Conservation (phyloP, 2,797 vertebrate species). For the Philypnodon macrostomus region DNA sequence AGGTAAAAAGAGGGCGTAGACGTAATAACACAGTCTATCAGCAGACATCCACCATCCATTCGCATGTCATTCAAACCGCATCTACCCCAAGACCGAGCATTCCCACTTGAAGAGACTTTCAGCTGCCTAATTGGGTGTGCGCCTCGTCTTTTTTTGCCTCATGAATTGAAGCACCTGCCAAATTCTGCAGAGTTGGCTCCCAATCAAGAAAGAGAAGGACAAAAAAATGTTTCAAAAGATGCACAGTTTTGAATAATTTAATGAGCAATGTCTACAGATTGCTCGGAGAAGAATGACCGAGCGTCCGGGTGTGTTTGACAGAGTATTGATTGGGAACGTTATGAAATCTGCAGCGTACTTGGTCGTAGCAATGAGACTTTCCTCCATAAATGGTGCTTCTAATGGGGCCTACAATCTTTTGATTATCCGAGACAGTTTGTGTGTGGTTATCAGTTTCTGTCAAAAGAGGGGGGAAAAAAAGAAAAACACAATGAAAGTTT, state of each 20-base stretch:
- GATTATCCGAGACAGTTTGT: constrained; percentile 8
- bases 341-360: constrained; percentile 5
- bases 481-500: constrained; percentile 1
- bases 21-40: constrained; percentile 55
- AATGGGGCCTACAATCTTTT: constrained; percentile 7
- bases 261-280: constrained; percentile 25
- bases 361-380: constrained; percentile 1
- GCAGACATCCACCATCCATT: constrained; percentile 44
- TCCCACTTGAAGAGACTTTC: constrained; percentile 37
- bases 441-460: constrained; percentile 13
- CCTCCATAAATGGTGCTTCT: constrained; percentile 16
- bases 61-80: constrained; percentile 61
- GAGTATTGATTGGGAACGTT: constrained; percentile 26
- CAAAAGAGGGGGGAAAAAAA: constrained; percentile 7
- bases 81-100: constrained; percentile 41
- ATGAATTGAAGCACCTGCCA: constrained; percentile 52
- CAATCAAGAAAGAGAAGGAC: constrained; percentile 42
- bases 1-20: constrained; percentile 38
- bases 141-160: constrained; percentile 19
- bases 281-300: constrained; percentile 13
- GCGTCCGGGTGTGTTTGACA: constrained; percentile 27
- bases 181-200: constrained; percentile 48
- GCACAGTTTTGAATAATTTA: constrained; percentile 44
- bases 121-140: constrained; percentile 59
- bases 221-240: constrained; percentile 39